These are phyloP conservation scores for Nomada ferruginata DNA, from an alignment of 2,888 invertebrate species.

Conservation along the genomic window DNA sequence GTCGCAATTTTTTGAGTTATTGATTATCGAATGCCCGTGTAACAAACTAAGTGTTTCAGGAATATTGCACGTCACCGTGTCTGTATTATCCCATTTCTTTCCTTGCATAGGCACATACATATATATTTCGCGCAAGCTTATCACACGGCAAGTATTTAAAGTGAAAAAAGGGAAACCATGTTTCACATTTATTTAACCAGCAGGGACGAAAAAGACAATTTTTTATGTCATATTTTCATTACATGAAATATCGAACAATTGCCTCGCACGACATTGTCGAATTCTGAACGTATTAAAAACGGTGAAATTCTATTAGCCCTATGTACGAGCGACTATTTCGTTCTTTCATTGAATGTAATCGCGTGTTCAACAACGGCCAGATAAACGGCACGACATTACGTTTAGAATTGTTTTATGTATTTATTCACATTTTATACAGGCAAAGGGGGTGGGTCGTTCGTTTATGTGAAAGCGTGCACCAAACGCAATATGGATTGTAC, in stretches of 20 bases:
- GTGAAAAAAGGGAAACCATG: background rate
- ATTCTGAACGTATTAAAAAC: background rate
- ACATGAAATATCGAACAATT: background rate
- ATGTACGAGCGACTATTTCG: background rate
- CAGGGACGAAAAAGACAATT: background rate
- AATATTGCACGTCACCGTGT: conserved; percentile 12
- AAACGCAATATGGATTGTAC: conserved; percentile 27
- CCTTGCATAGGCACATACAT: background rate
- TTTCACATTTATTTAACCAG: background rate
- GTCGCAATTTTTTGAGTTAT: conserved; percentile 23
- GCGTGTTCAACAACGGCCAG: background rate
- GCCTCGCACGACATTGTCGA: background rate
- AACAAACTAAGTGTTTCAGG: conserved; percentile 36
- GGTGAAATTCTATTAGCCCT: background rate
- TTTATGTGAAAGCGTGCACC: conserved; percentile 8
- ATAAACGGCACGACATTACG: conserved; percentile 12
- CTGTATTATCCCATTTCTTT: background rate
- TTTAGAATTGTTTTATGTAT: conserved; percentile 24
- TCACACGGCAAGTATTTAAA: background rate
- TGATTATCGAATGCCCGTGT: conserved; percentile 34
- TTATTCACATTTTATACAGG: conserved; percentile 21
- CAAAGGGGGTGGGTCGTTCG: conserved; percentile 1
- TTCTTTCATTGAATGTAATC: conserved; percentile 14
- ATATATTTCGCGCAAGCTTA: background rate
- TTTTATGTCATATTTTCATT: background rate